These are phyloP conservation scores for Drosophila dives DNA, from an alignment of 2,888 invertebrate species.

Conservation along the genomic window DNA sequence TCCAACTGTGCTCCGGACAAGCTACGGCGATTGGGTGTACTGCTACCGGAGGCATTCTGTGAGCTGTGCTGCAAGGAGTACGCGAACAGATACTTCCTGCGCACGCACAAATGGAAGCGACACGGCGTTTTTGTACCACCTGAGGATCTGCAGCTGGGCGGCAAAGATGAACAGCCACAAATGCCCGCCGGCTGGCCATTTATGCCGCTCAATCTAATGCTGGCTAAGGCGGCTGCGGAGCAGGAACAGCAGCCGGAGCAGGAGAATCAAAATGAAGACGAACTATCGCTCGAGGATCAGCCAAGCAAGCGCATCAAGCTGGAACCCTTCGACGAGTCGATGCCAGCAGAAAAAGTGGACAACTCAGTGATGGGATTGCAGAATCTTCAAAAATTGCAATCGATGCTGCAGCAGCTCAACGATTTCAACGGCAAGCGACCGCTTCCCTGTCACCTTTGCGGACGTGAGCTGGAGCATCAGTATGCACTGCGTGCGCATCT, in stretches of 20 bases:
- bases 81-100: constrained; percentile 95
- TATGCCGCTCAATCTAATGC: constrained; percentile 91
- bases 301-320: constrained; percentile 81
- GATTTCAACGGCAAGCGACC: constrained; percentile 89
- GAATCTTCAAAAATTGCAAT: constrained; percentile 94
- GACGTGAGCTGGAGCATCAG: constrained; percentile 90
- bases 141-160: constrained; percentile 85
- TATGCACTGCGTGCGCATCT: constrained; percentile 87
- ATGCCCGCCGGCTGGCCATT: constrained; percentile 78
- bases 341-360: constrained; percentile 53
- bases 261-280: constrained; percentile 27
- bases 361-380: constrained; percentile 89
- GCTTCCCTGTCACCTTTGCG: constrained; percentile 89
- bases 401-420: constrained; percentile 95
- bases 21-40: constrained; percentile 91
- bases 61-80: constrained; percentile 97
- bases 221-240: constrained; percentile 82
- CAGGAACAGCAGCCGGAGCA: constrained; percentile 48
- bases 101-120: constrained; percentile 96
- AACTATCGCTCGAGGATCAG: constrained; percentile 47
- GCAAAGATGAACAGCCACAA: constrained; percentile 61
- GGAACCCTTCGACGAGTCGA: constrained; percentile 58
- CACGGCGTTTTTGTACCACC: constrained; percentile 92
- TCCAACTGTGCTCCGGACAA: constrained; percentile 90
- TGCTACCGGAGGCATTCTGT: constrained; percentile 95